These are phyloP conservation scores for Epicauta chinensis DNA, from an alignment of 1,140 invertebrate species.

Conservation along the genomic window DNA sequence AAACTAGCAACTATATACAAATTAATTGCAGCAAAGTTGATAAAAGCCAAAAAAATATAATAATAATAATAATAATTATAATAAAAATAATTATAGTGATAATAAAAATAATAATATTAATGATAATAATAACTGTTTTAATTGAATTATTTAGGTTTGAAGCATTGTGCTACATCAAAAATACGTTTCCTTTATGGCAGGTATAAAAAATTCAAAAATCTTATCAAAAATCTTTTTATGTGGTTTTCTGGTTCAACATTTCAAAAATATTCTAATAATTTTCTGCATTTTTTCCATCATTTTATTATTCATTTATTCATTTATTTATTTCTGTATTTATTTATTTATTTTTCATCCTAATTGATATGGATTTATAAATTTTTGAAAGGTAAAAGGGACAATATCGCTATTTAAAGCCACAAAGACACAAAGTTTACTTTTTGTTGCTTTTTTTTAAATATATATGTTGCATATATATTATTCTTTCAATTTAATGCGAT, in stretches of 20 bases:
- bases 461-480: too few relatives aligned
- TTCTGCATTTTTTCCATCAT: neutral
- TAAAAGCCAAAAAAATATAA: conserved; percentile 6
- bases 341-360: too few relatives aligned
- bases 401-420: conserved; percentile 26
- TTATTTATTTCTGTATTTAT: too few relatives aligned
- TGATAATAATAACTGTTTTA: too few relatives aligned
- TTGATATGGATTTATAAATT: conserved; percentile 9
- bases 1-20: conserved; percentile 12
- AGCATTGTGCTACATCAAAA: conserved; percentile 18
- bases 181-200: conserved; percentile 16
- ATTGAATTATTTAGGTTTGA: too few relatives aligned
- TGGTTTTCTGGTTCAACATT: conserved; percentile 6
- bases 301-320: too few relatives aligned
- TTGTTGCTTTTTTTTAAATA: too few relatives aligned
- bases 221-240: conserved; percentile 22
- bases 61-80: neutral
- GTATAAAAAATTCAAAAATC: conserved; percentile 29
- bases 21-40: conserved; percentile 6
- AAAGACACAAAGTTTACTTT: conserved; percentile 25
- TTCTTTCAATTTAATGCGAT: too few relatives aligned
- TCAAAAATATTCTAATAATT: conserved; percentile 19
- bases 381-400: conserved; percentile 1
- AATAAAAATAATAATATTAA: too few relatives aligned
- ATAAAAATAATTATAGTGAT: neutral